Evolutionary conservation across 2,888 invertebrate genomes (phyloP), one percentile per base, ranked within the genome.

Genomic region (Tenthredo scrophulariae): DNA sequence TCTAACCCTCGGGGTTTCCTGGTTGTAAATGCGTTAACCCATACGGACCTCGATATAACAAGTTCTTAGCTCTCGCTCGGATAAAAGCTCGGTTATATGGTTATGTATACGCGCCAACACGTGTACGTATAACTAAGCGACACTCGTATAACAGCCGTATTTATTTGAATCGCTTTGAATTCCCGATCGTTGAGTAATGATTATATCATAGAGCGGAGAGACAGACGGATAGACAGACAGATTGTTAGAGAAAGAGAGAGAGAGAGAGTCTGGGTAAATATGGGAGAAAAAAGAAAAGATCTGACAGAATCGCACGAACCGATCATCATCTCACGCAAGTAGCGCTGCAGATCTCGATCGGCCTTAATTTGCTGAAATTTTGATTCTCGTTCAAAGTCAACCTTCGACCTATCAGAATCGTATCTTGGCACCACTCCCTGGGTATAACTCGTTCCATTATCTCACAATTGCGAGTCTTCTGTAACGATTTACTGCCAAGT

Each of bases 401-500:
- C 18, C 18, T 33, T 9, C 33, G 54, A 9, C 77, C 77, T 50
- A 22, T 33, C 33, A 77, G 54, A 77, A 54, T 54, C 15, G 9
- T 77, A 50, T 54, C 67, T 33, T 33, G 5, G 5, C 54, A 77
- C 54, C n/a, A 10, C 15, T 46, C 26, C 22, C 2, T 22, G 40
- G 15, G 54, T 22, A 46, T 46, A 74, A 62, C 58, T 26, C 80
- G 80, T 80, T 62, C 80, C 80, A 80, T 80, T 80, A 62, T 33
- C 80, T 80, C 80, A 58, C 80, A 62, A 80, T 80, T 80, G 80
- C 80, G 62, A 80, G 62, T 80, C 62, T 62, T 80, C 40, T 62
- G 80, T 40, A 80, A 65, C 83, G 83, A 83, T 83, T 83, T 83
- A 83, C 83, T 65, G 83, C 67, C 83, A 67, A 83, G 83, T 83